Percentiles rank a stretch among this genome's conserved stretches.
phyloP scores from a whole-genome alignment of 1,140 invertebrate genomes.

The Lucilia cuprina region DNA sequence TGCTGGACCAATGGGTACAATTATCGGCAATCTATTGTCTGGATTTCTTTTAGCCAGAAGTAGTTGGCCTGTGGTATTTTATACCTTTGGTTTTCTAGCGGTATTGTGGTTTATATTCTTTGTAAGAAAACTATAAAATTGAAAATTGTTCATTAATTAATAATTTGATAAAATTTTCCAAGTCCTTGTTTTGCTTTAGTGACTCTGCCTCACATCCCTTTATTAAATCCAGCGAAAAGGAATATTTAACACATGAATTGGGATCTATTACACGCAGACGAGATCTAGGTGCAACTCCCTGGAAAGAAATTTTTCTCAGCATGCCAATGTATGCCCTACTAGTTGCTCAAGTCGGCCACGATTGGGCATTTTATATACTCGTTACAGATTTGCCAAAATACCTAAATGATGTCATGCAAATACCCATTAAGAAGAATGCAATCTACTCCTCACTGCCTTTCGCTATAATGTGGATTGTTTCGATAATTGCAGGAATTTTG shows the following conservation, averaged over 20 bases:
- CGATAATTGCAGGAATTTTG: constrained; percentile 70
- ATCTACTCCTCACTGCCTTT: constrained; percentile 75
- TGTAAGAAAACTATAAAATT: constrained; percentile 59
- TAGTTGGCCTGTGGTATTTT: constrained; percentile 81
- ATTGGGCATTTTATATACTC: constrained; percentile 95
- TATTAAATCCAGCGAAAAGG: constrained; percentile 79
- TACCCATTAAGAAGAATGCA: constrained; percentile 78
- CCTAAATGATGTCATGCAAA: constrained; percentile 85
- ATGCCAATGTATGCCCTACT: constrained; percentile 78
- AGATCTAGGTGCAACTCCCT: constrained; percentile 71
- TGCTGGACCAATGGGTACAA: constrained; percentile 77
- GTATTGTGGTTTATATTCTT: constrained; percentile 78
- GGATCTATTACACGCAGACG: constrained; percentile 63
- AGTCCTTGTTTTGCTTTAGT: constrained; percentile 72
- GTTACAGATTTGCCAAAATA: constrained; percentile 92
- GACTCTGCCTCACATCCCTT: constrained; percentile 82
- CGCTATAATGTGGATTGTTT: constrained; percentile 75
- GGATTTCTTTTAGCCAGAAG: constrained; percentile 72
- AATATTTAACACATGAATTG: constrained; percentile 74
- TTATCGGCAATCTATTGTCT: constrained; percentile 75
- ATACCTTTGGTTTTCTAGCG: constrained; percentile 79
- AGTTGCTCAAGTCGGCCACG: constrained; percentile 79
- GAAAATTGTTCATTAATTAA: not conserved
- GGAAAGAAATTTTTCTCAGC: constrained; percentile 77
- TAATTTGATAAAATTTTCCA: not conserved